Conservation (phyloP, 1,140 invertebrate genomes). For the Ooceraea biroi region DNA sequence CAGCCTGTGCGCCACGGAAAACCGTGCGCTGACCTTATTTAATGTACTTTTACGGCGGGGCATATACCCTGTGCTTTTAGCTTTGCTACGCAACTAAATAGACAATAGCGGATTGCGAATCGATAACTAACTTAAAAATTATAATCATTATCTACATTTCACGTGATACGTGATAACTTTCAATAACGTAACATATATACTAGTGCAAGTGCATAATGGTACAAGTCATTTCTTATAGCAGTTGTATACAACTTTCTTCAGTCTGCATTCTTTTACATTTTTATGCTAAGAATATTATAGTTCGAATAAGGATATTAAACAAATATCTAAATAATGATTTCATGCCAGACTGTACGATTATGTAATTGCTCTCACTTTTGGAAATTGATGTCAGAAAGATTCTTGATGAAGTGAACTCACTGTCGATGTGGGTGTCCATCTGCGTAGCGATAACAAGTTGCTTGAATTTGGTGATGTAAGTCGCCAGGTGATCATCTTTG, state of each 20-base stretch:
- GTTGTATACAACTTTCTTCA: neutral
- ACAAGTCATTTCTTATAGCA: neutral
- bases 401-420: conserved; percentile 50
- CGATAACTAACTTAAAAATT: conserved; percentile 22
- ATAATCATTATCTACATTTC: neutral
- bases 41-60: conserved; percentile 54
- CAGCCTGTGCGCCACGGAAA: neutral
- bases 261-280: neutral
- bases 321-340: too few species aligned
- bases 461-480: conserved; percentile 36
- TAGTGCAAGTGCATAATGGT: neutral
- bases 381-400: neutral
- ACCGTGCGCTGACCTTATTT: conserved; percentile 47
- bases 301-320: neutral
- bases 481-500: conserved; percentile 52
- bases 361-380: too few species aligned
- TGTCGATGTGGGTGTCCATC: conserved; percentile 61
- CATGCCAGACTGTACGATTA: too few species aligned
- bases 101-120: conserved; percentile 23
- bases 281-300: conserved; percentile 1
- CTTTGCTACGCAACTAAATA: conserved; percentile 31
- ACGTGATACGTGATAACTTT: neutral
- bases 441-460: conserved; percentile 52
- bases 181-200: neutral
- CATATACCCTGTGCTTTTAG: conserved; percentile 23